Conservation (phyloP, 2,888 invertebrate genomes). For the Rhynchonema sp. region DNA sequence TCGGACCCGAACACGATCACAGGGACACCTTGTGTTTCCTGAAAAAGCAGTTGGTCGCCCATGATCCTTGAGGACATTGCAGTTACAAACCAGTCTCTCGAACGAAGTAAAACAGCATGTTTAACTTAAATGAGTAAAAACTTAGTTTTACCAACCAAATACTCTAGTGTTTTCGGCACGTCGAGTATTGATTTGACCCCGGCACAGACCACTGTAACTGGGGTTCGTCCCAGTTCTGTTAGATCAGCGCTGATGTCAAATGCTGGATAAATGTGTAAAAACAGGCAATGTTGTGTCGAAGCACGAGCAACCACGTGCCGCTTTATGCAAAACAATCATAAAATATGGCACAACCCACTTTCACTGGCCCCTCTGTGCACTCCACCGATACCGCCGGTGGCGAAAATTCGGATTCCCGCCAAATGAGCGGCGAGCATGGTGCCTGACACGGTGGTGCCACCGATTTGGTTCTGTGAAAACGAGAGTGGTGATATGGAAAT, state of each 20-base stretch:
- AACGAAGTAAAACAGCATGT: neutral
- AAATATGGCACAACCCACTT: neutral
- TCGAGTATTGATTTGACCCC: slow-evolving; percentile 94
- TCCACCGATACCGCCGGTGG: slow-evolving; percentile 78
- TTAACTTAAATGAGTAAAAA: too few species aligned
- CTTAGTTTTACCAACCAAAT: slow-evolving; percentile 44
- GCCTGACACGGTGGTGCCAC: slow-evolving; percentile 89
- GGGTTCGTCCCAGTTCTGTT: slow-evolving; percentile 62
- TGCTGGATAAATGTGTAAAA: slow-evolving; percentile 21
- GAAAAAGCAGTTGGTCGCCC: slow-evolving; percentile 1
- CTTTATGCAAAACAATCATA: neutral
- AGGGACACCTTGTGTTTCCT: slow-evolving; percentile 87
- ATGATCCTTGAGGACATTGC: neutral
- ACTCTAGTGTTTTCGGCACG: slow-evolving; percentile 77
- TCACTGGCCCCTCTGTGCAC: slow-evolving; percentile 69
- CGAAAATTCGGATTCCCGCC: slow-evolving; percentile 69
- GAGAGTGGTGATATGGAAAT: neutral
- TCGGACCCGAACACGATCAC: slow-evolving; percentile 52
- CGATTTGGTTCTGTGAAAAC: slow-evolving; percentile 39
- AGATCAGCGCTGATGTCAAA: slow-evolving; percentile 88
- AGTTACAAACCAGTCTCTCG: neutral
- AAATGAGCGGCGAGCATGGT: slow-evolving; percentile 65
- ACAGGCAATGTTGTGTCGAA: too few species aligned
- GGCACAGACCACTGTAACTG: slow-evolving; percentile 74
- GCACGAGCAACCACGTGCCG: too few species aligned